Percentiles rank a stretch among this genome's conserved stretches.
Conservation (phyloP, 1,140 invertebrate species). For the Drosophila bifasciata region DNA sequence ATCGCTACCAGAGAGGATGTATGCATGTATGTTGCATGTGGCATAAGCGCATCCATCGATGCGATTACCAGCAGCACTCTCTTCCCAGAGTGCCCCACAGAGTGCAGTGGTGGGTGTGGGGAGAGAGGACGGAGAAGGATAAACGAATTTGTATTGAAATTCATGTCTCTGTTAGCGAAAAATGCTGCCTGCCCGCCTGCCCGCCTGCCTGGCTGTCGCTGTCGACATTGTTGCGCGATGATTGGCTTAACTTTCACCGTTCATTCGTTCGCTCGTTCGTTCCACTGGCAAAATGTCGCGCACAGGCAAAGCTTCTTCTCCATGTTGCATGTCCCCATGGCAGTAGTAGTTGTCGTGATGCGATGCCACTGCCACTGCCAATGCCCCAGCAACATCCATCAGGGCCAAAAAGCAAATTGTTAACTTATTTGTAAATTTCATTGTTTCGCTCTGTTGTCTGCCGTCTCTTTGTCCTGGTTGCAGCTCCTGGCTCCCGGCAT, state of each 20-base stretch:
- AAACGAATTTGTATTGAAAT: slow-evolving; percentile 65
- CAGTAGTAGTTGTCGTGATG: slow-evolving; percentile 11
- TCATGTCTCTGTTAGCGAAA: slow-evolving; percentile 72
- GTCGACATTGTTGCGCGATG: slow-evolving; percentile 66
- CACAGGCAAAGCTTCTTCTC: slow-evolving; percentile 15
- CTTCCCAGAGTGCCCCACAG: too few relatives aligned
- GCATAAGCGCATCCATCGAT: too few relatives aligned
- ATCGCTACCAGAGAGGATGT: slow-evolving; percentile 1
- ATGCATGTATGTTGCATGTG: too few relatives aligned
- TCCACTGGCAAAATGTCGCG: too few relatives aligned
- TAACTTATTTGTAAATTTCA: slow-evolving; percentile 79
- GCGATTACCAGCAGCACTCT: too few relatives aligned
- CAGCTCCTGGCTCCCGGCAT: slow-evolving; percentile 5
- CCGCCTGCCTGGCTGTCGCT: slow-evolving; percentile 49
- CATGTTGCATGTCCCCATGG: neutral
- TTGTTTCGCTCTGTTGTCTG: slow-evolving; percentile 48
- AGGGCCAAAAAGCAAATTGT: slow-evolving; percentile 75
- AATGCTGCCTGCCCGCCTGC: slow-evolving; percentile 37
- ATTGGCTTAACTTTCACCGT: slow-evolving; percentile 76
- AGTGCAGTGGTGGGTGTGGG: too few relatives aligned
- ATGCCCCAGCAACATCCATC: slow-evolving; percentile 39
- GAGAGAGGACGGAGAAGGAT: neutral
- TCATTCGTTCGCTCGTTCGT: too few relatives aligned
- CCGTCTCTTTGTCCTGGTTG: slow-evolving; percentile 3
- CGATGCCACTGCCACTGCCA: slow-evolving; percentile 7